Percentiles rank a stretch among this genome's conserved stretches.
Conservation (phyloP, 2,113 vertebrate species). For the Plestiodon gilberti region DNA sequence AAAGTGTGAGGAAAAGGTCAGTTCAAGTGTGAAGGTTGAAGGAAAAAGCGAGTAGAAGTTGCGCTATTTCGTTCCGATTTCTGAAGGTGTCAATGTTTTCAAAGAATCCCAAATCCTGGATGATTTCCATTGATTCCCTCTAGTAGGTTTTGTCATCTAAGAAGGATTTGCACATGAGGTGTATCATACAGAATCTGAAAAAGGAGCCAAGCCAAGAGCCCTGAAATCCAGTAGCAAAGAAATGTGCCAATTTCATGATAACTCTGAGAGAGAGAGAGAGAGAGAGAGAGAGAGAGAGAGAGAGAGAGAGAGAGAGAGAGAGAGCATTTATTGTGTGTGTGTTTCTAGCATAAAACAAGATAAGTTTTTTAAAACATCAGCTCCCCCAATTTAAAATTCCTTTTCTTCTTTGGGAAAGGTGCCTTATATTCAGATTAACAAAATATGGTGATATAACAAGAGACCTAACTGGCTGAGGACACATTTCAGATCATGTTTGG, state of each 20-base stretch:
- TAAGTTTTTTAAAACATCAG: background rate
- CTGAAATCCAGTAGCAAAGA: slow-evolving; percentile 4
- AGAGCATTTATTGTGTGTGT: background rate
- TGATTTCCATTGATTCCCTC: slow-evolving; percentile 26
- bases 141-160: slow-evolving; percentile 21
- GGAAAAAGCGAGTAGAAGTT: background rate
- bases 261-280: background rate
- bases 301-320: too few species aligned
- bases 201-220: background rate
- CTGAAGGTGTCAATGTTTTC: background rate
- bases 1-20: slow-evolving; percentile 38
- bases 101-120: background rate
- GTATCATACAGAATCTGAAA: slow-evolving; percentile 8
- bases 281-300: too few species aligned
- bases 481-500: background rate
- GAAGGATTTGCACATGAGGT: slow-evolving; percentile 17
- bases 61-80: background rate
- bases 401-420: background rate
- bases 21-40: slow-evolving; percentile 6
- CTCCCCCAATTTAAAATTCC: background rate
- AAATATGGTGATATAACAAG: background rate
- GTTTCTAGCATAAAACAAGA: background rate
- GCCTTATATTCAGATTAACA: background rate
- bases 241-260: background rate
- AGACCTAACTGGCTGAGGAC: background rate